Evolutionary conservation across 2,797 vertebrate species (phyloP), one percentile per base, ranked within the genome.

Genomic region (Acanthurus leucopareius): DNA sequence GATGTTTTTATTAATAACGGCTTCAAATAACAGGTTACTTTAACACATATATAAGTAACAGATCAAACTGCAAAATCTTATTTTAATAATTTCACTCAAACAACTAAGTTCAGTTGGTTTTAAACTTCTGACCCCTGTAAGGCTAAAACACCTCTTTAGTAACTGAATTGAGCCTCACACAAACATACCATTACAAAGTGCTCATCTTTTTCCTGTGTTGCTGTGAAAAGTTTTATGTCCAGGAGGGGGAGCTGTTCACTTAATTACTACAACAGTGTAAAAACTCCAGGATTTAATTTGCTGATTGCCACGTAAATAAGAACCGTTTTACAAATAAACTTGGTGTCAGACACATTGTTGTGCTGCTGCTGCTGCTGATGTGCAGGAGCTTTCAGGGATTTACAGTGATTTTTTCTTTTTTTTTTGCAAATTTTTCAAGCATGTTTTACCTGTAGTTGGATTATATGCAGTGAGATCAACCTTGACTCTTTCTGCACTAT

Each of bases 191-290:
- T 40, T 7, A 5, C 8, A 4, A 13, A 22, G 15, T n/a, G 10
- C 22, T 22, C n/a, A 22, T 10, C 2, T 25, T 15, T 15, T 14
- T 13, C 2, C 6, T 5, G 1, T 25, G 1, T 14, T 51, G 17
- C 10, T 78, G 51, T 53, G 48, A 53, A 20, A 45, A 5, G 16
- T 7, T 5, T 44, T 67, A 38, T 40, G 38, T 40, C 67, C 73
- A 86, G 4, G n/a, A 69, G 86, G 53, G 63, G 81, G 83, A 3
- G 74, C 0, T 53, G 15, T 63, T 65, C 2, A 3, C 54, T n/a
- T 70, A 63, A 10, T 10, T 57, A 42, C 19, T 48, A 19, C 47
- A 10, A 3, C 20, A 40, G 5, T 14, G n/a, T 42, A 4, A 49
- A 20, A 10, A 28, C 7, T 1, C n/a, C 22, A 17, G 32, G 4